phyloP scores from a whole-genome alignment of 2,888 invertebrate species.

The Deilephila porcellus region DNA sequence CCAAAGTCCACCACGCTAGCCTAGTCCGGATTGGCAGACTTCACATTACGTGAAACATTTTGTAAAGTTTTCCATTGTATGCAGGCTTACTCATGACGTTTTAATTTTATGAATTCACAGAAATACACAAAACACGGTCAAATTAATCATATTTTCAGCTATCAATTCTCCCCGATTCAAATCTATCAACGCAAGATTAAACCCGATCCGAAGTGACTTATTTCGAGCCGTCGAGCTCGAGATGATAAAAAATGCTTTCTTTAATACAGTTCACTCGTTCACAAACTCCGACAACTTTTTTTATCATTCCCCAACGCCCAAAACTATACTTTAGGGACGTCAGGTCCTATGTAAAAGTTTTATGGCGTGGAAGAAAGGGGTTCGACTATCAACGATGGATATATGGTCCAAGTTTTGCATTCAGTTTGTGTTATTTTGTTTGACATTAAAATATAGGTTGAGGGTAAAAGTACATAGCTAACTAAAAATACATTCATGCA shows the following conservation, averaged over 20 bases:
- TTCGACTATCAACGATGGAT: conserved; percentile 73
- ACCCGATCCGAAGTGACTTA: not conserved
- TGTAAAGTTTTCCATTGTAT: too few species aligned
- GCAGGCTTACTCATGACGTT: too few species aligned
- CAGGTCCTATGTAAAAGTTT: conserved; percentile 77
- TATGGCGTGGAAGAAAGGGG: conserved; percentile 80
- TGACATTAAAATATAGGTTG: conserved; percentile 1
- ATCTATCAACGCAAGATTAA: conserved; percentile 1
- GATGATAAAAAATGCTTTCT: conserved; percentile 47
- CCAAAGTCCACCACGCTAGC: too few species aligned
- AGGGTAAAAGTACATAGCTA: not conserved
- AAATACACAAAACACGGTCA: too few species aligned
- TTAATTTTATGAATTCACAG: too few species aligned
- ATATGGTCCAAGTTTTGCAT: conserved; percentile 67
- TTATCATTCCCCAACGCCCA: conserved; percentile 67
- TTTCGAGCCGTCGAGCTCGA: conserved; percentile 14
- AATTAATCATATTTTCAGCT: too few species aligned
- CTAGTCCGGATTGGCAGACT: too few species aligned
- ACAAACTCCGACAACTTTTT: conserved; percentile 48
- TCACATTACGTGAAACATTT: too few species aligned
- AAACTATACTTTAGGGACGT: conserved; percentile 61
- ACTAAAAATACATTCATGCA: too few species aligned
- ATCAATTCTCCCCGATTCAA: not conserved
- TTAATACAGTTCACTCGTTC: conserved; percentile 56
- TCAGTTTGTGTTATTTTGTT: not conserved